phyloP scores from a whole-genome alignment of 1,140 invertebrate genomes.

The Watersipora subatra region DNA sequence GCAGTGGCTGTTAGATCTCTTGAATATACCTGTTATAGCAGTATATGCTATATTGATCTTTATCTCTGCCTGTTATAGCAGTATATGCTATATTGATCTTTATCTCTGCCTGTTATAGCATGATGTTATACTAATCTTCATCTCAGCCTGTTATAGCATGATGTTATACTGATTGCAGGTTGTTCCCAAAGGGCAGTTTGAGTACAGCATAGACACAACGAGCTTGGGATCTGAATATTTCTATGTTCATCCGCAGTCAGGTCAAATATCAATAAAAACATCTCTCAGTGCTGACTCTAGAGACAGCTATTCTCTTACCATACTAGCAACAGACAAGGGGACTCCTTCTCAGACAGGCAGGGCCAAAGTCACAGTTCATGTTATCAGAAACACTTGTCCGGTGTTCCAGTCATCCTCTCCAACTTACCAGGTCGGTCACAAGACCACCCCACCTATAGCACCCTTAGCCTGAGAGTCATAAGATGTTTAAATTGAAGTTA shows the following conservation, averaged over 20 bases:
- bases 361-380: conserved; percentile 57
- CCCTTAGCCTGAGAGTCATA: too few relatives aligned
- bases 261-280: background rate
- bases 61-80: too few relatives aligned
- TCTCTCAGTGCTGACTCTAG: background rate
- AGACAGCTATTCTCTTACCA: conserved; percentile 43
- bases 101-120: too few relatives aligned
- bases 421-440: background rate
- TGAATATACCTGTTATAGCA: too few relatives aligned
- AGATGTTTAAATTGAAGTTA: too few relatives aligned
- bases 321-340: conserved; percentile 77
- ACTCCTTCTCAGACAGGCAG: conserved; percentile 69
- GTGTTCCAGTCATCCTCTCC: conserved; percentile 6
- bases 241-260: background rate
- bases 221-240: background rate
- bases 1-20: too few relatives aligned
- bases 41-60: too few relatives aligned
- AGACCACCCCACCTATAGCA: too few relatives aligned
- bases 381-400: conserved; percentile 18
- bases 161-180: too few relatives aligned
- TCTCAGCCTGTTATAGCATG: too few relatives aligned
- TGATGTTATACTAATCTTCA: too few relatives aligned
- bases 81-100: too few relatives aligned
- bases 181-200: background rate
- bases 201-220: background rate